Base-by-base conservation (phyloP, 2,888 invertebrate species). In the Tanypteryx hageni region DNA sequence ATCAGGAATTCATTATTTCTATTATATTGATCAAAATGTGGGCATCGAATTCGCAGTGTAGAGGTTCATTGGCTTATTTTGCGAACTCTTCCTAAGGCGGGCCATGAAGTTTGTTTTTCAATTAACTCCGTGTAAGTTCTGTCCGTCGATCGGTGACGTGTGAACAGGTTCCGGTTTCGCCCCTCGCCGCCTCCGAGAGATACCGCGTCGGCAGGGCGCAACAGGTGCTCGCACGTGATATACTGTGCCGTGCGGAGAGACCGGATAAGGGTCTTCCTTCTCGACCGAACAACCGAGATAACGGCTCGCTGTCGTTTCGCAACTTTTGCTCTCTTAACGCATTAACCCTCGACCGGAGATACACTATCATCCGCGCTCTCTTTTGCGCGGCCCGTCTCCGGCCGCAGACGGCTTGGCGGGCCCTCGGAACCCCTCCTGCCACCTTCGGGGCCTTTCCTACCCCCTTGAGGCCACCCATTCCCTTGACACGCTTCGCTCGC, bases 361-460 rank as follows among this genome's bases (percentile, higher is more conserved):
- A 16, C 64, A n/a, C 14, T 64, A 18, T 18, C 64, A 14, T 14
- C 5, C 5, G 76, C n/a, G 18, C 18, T 22, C 76, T 13, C 22
- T 13, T 7, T 76, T 76, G 22, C 76, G 22, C 76, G 22, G 22
- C 76, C 76, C 22, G 76, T 76, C 44, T 1, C 44, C 27, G 22
- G n/a, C 22, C 76, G 76, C 27, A 76, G 76, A 76, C 76, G 13
- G 76, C 76, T 22, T 76, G 76, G 76, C 76, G 76, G 76, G 76
- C 76, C 22, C 22, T 76, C 27, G 76, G 13, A 22, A 13, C 27
- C 27, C 76, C n/a, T 22, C 68, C 11, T n/a, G 5, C 64, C 64
- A n/a, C 76, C 16, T 22, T 27, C 44, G 44, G 44, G 44, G 44
- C 76, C 27, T 22, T 76, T 22, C 13, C 22, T 27, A 27, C 22